Conservation (phyloP, 2,888 invertebrate genomes). For the Lepeophtheirus nordmannii region DNA sequence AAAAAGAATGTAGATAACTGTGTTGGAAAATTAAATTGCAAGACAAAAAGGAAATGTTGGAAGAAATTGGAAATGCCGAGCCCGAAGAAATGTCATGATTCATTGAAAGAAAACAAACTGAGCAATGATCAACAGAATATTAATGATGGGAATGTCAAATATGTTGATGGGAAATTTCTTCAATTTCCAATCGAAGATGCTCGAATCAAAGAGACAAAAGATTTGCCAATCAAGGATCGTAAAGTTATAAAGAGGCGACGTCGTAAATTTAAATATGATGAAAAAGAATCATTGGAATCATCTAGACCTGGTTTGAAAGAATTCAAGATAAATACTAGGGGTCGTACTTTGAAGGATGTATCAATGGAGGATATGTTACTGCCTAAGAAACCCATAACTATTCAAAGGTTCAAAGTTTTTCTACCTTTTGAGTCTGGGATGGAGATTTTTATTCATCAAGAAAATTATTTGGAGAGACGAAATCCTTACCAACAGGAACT, state of each 20-base stretch:
- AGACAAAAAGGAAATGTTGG: no score
- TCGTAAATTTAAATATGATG: no score
- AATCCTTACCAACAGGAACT: not conserved
- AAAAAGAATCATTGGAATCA: no score
- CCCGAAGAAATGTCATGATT: conserved; percentile 20
- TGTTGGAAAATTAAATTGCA: no score
- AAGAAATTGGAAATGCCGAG: no score
- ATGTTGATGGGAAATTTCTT: conserved; percentile 10
- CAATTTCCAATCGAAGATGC: conserved; percentile 11
- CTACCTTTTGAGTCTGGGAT: conserved; percentile 3
- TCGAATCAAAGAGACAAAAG: not conserved
- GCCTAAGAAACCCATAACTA: not conserved
- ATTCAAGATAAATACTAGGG: not conserved
- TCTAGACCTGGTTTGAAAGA: not conserved
- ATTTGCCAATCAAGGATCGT: not conserved
- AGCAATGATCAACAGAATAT: not conserved
- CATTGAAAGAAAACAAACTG: not conserved
- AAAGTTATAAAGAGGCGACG: not conserved
- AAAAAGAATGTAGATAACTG: no score
- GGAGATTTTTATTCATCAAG: not conserved
- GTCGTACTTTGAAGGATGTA: not conserved
- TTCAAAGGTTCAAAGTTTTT: not conserved
- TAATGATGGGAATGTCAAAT: not conserved
- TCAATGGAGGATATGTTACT: not conserved
- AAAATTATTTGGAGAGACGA: not conserved